Conservation (phyloP, 2,113 vertebrate genomes). For the Todiramphus saurophagus region DNA sequence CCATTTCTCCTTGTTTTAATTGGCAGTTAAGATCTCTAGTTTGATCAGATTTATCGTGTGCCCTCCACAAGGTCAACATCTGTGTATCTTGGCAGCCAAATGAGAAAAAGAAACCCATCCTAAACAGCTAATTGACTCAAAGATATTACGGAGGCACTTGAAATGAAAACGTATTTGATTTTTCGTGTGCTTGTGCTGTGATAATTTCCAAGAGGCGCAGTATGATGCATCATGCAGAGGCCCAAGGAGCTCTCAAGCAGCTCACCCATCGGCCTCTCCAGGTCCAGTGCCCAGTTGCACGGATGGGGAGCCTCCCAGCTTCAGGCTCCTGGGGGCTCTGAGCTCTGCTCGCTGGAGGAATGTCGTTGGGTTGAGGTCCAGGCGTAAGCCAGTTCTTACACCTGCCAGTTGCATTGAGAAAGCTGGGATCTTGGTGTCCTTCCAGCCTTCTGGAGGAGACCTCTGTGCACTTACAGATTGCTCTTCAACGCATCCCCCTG, state of each 20-base stretch:
- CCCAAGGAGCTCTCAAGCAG: background rate
- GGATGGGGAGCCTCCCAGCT: background rate
- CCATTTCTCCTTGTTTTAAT: constrained; percentile 25
- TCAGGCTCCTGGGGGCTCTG: background rate
- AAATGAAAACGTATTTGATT: background rate
- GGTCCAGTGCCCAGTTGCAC: background rate
- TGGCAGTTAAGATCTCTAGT: constrained; percentile 20
- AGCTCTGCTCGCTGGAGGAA: background rate
- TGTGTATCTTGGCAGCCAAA: background rate
- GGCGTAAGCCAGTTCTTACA: background rate
- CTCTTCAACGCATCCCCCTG: accelerated
- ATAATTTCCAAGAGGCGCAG: background rate
- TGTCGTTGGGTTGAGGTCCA: background rate
- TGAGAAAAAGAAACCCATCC: background rate
- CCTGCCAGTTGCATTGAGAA: background rate
- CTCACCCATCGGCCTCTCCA: background rate
- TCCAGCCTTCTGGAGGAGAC: background rate
- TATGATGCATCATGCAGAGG: accelerated
- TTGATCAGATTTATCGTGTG: background rate
- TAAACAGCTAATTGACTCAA: background rate
- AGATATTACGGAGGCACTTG: background rate
- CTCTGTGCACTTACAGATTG: background rate
- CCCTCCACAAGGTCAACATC: background rate
- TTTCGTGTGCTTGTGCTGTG: background rate
- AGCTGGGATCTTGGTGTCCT: background rate